phyloP scores from a whole-genome alignment of 2,888 invertebrate genomes.

The Mythimna impura region DNA sequence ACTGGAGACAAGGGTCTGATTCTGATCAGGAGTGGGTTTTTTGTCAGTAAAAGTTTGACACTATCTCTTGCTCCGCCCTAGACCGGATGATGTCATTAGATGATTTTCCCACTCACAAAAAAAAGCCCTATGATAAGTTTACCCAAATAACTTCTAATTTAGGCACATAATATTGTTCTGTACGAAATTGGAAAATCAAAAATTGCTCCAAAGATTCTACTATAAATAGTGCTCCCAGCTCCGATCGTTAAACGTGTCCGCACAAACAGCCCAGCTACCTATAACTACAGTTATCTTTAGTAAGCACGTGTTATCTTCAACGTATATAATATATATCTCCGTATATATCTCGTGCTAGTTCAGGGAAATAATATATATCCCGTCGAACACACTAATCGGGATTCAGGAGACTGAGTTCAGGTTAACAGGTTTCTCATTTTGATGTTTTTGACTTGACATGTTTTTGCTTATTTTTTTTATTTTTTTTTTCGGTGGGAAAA shows the following conservation, averaged over 20 bases:
- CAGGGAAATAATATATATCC: conserved; percentile 13
- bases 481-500: too few relatives aligned
- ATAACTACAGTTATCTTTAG: conserved; percentile 24
- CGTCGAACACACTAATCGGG: neutral
- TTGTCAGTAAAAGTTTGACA: too few relatives aligned
- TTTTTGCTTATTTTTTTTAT: too few relatives aligned
- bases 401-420: neutral
- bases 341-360: neutral
- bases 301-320: conserved; percentile 29
- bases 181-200: conserved; percentile 3
- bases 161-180: neutral
- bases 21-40: too few relatives aligned
- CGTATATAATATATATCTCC: neutral
- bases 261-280: conserved; percentile 4
- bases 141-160: too few relatives aligned
- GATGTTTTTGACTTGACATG: neutral
- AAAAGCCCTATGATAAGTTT: too few relatives aligned
- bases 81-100: too few relatives aligned
- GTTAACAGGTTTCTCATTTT: neutral
- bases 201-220: neutral
- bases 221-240: conserved; percentile 6
- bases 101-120: too few relatives aligned
- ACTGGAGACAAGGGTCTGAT: too few relatives aligned
- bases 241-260: conserved; percentile 51
- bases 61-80: too few relatives aligned